Percentiles rank a stretch among this genome's conserved stretches.
Evolutionary conservation across 1,140 invertebrate species (phyloP).

Genomic region (Meloidogyne hapla): DNA sequence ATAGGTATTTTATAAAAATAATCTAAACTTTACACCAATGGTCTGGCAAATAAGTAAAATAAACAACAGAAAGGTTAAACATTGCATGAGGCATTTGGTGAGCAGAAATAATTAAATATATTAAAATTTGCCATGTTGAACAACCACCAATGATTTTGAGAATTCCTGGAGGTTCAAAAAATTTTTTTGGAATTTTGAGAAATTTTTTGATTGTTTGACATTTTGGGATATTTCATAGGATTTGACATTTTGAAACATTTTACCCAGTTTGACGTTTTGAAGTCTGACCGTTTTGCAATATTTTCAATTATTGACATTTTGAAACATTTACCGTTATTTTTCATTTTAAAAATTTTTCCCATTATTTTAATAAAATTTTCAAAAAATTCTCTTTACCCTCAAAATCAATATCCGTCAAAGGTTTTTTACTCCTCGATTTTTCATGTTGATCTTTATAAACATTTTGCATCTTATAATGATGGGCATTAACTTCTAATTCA

Average conservation of each 20-base stretch:
- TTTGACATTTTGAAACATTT: too few relatives aligned
- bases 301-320: not conserved
- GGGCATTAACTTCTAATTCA: slow-evolving; percentile 50
- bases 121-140: slow-evolving; percentile 49
- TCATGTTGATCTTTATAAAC: slow-evolving; percentile 44
- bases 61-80: slow-evolving; percentile 53
- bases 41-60: slow-evolving; percentile 59
- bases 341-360: not conserved
- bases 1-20: too few relatives aligned
- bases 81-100: slow-evolving; percentile 53
- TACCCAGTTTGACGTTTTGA: too few relatives aligned
- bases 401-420: slow-evolving; percentile 56
- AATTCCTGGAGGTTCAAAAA: slow-evolving; percentile 35
- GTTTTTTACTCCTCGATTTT: slow-evolving; percentile 26
- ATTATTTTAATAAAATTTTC: too few relatives aligned
- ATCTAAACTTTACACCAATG: slow-evolving; percentile 60
- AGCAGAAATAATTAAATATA: slow-evolving; percentile 51
- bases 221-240: too few relatives aligned
- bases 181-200: not conserved
- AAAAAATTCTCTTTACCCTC: slow-evolving; percentile 31
- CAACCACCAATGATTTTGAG: slow-evolving; percentile 51
- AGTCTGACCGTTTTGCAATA: too few relatives aligned
- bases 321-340: not conserved
- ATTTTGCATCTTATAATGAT: slow-evolving; percentile 47
- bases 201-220: too few relatives aligned